phyloP scores from a whole-genome alignment of 2,888 invertebrate genomes.

The Loripinus fragilis region DNA sequence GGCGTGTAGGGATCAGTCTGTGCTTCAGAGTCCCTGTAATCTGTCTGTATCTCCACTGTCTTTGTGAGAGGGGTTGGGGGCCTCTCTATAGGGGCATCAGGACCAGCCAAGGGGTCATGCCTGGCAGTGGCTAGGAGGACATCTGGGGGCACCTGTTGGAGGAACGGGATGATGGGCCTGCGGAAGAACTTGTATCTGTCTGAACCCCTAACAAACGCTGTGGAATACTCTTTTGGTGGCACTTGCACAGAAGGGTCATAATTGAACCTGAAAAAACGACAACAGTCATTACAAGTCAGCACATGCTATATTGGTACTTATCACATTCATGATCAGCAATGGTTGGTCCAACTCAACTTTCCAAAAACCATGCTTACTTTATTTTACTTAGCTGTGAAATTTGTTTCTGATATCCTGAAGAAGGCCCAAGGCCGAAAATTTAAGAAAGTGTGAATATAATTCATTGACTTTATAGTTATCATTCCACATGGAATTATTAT shows the following conservation, averaged over 20 bases:
- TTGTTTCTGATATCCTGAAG: no score
- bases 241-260: conserved; percentile 81
- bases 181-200: conserved; percentile 81
- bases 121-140: conserved; percentile 81
- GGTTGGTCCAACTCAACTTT: no score
- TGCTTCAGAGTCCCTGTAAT: conserved; percentile 90
- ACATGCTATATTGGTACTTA: no score
- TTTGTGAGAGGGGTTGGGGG: conserved; percentile 76
- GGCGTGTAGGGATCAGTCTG: conserved; percentile 92
- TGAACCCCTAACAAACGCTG: conserved; percentile 78
- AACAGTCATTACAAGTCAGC: no score
- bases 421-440: no score
- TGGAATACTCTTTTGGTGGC: conserved; percentile 71
- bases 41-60: conserved; percentile 87
- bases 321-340: no score
- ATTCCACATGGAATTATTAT: no score
- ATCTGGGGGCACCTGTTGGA: conserved; percentile 82
- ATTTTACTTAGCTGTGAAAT: no score
- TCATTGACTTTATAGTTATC: no score
- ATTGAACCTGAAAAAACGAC: conserved; percentile 77
- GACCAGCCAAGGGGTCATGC: conserved; percentile 78
- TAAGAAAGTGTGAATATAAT: no score
- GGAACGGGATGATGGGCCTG: conserved; percentile 82
- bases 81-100: conserved; percentile 71
- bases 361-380: no score